Conservation (phyloP, 2,888 invertebrate species). For the Caenorhabditis zanzibari region DNA sequence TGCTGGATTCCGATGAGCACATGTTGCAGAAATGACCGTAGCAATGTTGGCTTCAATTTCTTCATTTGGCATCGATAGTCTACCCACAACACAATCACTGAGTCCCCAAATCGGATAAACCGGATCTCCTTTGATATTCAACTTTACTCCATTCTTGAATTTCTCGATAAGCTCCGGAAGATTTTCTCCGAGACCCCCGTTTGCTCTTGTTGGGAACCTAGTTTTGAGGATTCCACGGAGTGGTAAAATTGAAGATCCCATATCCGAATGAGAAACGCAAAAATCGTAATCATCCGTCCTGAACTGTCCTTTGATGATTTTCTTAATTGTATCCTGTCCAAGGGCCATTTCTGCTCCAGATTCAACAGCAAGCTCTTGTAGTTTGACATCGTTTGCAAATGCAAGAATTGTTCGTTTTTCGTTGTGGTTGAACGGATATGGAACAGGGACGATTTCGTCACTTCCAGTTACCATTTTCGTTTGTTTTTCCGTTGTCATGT, state of each 20-base stretch:
- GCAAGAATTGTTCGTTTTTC: constrained; percentile 83
- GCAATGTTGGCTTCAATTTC: constrained; percentile 81
- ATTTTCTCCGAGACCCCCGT: constrained; percentile 81
- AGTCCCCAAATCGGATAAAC: constrained; percentile 82
- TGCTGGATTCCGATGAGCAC: constrained; percentile 80
- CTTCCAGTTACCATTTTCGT: constrained; percentile 81
- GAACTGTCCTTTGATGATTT: constrained; percentile 83
- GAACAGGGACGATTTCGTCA: constrained; percentile 82
- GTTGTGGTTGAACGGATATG: constrained; percentile 81
- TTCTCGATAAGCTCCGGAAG: constrained; percentile 78
- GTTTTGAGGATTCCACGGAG: constrained; percentile 81
- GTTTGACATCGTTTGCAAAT: constrained; percentile 76
- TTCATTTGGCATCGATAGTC: constrained; percentile 79
- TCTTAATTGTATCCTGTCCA: constrained; percentile 82
- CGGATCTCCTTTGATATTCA: constrained; percentile 77
- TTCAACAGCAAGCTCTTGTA: constrained; percentile 80
- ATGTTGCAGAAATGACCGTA: constrained; percentile 76
- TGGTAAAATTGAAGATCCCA: constrained; percentile 78
- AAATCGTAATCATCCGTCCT: constrained; percentile 83
- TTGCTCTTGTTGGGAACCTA: constrained; percentile 81
- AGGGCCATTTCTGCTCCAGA: constrained; percentile 82
- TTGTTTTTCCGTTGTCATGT: constrained; percentile 89
- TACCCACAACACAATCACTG: constrained; percentile 79
- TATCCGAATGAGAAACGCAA: constrained; percentile 81
- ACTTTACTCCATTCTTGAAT: constrained; percentile 81